Evolutionary conservation across 30 jellyfish, hydroid and myxozoan genomes (phyloP), one percentile per base, ranked within the genome.

Genomic region (Hydractinia symbiolongicarpus): DNA sequence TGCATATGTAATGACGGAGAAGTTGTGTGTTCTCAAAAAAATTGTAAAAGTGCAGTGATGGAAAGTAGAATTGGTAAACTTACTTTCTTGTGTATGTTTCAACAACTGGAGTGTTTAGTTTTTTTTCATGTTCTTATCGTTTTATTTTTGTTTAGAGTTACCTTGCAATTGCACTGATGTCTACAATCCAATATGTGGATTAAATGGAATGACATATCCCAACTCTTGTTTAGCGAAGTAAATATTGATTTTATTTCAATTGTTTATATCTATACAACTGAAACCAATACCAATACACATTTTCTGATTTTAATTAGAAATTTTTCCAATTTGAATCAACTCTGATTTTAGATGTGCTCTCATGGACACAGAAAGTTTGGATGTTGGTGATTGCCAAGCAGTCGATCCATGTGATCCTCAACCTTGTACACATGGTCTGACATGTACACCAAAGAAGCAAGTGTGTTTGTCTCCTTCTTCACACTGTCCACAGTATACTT

Each of bases 181-280:
- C 15, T 89, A 70, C 86, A 85, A 85, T 55, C 97, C 97, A 11
- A 87, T 84, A 5, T 89, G 97, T 76, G 97, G 89, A 11, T 50
- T 78, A n/a, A 89, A 89, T 56, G 97, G 95, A 53, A 67, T 84
- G 86, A 89, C 97, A 17, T 89, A 84, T 76, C 95, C 89, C 30
- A 89, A 88, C 66, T 20, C 91, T n/a, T 89, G 97, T 82, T 83
- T 21, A 51, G 97, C 90, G 44, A 89, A 93, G 96, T 89, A 76
- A 54, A 17, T 10, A 62, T 54, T 0, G 0, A 72, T 8, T 72
- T 72, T 8, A 5, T 72, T 72, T 72, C 8, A 21, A 21, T 68
- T 30, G 44, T 30, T 30, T 30, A 30, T 30, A 30, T 30, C 44
- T 30, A 30, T 30, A 30, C 44, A 30, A 30, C 44, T 30, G 44